Evolutionary conservation across 2,797 vertebrate genomes (phyloP).

Genomic region (Avahi laniger): DNA sequence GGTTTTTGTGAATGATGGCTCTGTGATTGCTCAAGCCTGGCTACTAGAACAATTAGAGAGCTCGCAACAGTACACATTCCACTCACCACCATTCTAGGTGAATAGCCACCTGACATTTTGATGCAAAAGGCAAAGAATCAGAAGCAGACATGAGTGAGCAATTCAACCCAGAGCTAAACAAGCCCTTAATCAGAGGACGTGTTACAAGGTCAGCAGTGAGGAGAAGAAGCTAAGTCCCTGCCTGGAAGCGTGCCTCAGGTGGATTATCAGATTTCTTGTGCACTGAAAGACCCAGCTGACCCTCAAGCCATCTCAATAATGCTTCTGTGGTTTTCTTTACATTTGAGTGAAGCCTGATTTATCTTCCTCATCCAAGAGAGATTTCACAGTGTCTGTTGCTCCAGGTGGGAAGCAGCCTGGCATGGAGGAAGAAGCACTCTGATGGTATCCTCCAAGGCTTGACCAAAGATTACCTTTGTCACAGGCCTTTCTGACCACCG

Average conservation of each 20-base stretch:
- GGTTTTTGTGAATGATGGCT: neutral
- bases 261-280: neutral
- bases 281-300: fast-evolving
- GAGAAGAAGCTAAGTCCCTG: neutral
- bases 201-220: neutral
- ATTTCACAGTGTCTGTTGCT: neutral
- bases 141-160: neutral
- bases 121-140: neutral
- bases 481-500: neutral
- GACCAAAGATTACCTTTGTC: neutral
- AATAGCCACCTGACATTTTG: neutral
- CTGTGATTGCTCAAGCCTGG: neutral
- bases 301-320: neutral
- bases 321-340: slow-evolving; percentile 6
- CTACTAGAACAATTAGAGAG: neutral
- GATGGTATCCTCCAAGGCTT: neutral
- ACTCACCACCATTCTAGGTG: neutral
- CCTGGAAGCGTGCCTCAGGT: neutral
- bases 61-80: neutral
- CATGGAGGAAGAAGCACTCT: neutral
- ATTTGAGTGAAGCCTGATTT: neutral
- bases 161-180: neutral
- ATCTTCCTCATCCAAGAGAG: neutral
- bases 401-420: neutral
- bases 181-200: neutral